Base-by-base conservation (phyloP, 1,140 invertebrate species). In the Drosophila orosa region DNA sequence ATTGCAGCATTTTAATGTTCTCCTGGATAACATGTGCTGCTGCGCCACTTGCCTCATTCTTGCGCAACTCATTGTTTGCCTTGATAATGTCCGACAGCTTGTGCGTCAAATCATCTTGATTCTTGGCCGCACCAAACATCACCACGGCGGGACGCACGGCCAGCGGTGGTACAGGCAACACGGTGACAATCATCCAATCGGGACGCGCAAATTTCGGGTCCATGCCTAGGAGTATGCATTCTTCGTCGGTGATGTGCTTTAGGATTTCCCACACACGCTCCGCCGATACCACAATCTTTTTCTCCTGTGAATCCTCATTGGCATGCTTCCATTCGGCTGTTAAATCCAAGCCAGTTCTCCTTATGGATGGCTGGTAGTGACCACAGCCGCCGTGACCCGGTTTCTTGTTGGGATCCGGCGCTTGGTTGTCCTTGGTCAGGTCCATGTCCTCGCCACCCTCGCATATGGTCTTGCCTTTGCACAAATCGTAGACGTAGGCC, bases 71-170 rank as follows among this genome's bases (percentile, higher is more conserved):
- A 93, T 99, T 99, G 92, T 99, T 99, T 3, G 97, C 95, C 94
- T 99, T 99, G 35, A 99, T 98, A 40, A 99, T 99, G 92, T 99
- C 99, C 0, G 98, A 95, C 12, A 99, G 93, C 93, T 99, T 99
- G 92, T 99, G 98, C 0, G 99, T 99, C 71, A 99, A 95, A 95
- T 99, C 99, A 92, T 99, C 99, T 93, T 99, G 95, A 95, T 99
- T 99, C 92, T 98, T 97, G 1, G 98, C 98, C 2, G 98, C 98
- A 17, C 99, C 99, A 93, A 99, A 98, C 97, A 99, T 99, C 15
- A 99, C 98, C 6, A 99, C 99, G 52, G 99, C 98, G 1, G 99
- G 99, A 81, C 99, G 94, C 0, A 97, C 96, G 2, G 96, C 95
- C 7, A 99, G 92, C 5, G 99, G 99, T 12, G 99, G 98, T 0